Conservation (phyloP, 2,113 vertebrate species). For the Bambusicola thoracicus region DNA sequence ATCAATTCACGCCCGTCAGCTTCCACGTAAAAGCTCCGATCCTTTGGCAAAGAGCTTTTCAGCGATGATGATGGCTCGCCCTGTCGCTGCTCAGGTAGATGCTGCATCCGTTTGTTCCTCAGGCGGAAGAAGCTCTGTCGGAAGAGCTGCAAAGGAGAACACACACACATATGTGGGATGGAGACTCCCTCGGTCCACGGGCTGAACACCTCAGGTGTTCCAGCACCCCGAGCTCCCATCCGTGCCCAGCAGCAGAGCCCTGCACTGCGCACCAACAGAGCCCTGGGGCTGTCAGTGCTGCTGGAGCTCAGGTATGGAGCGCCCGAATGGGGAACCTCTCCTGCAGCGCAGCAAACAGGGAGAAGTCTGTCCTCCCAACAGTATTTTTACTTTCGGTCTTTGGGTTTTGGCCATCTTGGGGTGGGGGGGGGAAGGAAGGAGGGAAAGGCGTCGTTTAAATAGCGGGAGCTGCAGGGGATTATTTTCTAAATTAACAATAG, state of each 20-base stretch:
- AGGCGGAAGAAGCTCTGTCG: background rate
- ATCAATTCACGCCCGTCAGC: accelerated
- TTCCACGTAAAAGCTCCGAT: background rate
- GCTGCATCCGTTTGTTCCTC: background rate
- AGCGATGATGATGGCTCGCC: background rate
- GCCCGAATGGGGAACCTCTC: too few species aligned
- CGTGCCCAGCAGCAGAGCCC: background rate
- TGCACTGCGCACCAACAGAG: background rate
- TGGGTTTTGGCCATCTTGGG: constrained; percentile 15
- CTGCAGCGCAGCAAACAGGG: background rate
- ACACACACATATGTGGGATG: background rate
- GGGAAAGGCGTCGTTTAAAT: constrained; percentile 54
- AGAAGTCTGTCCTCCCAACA: background rate
- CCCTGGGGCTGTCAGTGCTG: background rate
- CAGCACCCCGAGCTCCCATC: too few species aligned
- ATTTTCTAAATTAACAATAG: constrained; percentile 69
- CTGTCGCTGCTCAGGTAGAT: background rate
- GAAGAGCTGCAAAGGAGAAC: background rate
- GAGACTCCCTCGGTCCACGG: background rate
- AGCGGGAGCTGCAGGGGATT: constrained; percentile 58
- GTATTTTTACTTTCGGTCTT: constrained; percentile 42
- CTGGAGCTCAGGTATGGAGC: background rate
- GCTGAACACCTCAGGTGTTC: background rate
- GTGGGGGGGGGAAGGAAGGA: constrained; percentile 31
- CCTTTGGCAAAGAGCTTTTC: background rate